Base-by-base conservation (phyloP, 1,140 invertebrate genomes). In the Adelges cooleyi region DNA sequence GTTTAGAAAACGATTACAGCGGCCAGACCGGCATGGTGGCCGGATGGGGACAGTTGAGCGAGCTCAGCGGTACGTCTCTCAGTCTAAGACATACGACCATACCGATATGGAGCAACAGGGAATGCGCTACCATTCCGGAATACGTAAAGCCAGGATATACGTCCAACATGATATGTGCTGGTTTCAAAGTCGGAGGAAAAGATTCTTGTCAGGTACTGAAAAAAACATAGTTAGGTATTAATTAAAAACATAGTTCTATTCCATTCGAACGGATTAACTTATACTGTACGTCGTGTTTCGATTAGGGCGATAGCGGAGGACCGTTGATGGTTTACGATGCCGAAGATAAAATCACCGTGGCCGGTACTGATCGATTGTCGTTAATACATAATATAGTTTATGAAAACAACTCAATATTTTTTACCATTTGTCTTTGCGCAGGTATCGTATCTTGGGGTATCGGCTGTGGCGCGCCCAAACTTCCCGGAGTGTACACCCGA, bases 401-500 rank as follows among this genome's bases (percentile, higher is more conserved):
- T n/a, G n/a, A 33, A 33, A 33, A 6, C 29, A 33, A 33, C 29
- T 6, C 5, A 33, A 6, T 33, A 6, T 33, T 6, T 33, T 33
- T 6, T 6, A 33, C 11, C 5, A 33, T 29, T 29, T 29, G 29
- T 25, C 25, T 6, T 42, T 50, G 65, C 66, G 8, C 50, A 80
- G 81, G 81, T 23, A 77, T 86, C 4, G 83, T 86, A 3, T 86
- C 84, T 0, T 87, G 87, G 85, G 89, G 89, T 0, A 77, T 83
- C 33, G 85, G 86, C 0, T 88, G 86, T 70, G 86, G 81, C 0
- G 74, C 82, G 65, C 82, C 82, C 6, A 81, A 83, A 42, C 81
- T 82, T 51, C 87, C 86, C 0, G 86, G 86, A 9, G 80, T 89
- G 4, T 89, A 89, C 69, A 86, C 86, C 0, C 80, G 82, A 69